Evolutionary conservation across 1,140 invertebrate species (phyloP), one percentile per base, ranked within the genome.

Genomic region (Ephestia elutella): DNA sequence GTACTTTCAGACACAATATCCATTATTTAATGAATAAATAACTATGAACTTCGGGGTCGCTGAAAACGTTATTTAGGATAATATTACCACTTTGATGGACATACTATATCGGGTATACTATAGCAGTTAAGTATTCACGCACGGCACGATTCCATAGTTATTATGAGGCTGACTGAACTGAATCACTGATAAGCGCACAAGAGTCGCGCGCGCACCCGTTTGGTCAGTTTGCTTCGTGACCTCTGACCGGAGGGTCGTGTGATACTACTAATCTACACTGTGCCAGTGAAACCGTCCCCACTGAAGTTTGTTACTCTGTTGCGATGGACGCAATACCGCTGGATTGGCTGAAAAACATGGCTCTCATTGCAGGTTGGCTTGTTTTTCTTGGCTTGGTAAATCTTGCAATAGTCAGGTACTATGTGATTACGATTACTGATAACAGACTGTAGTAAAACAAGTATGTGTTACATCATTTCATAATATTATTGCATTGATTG

Each of bases 161-260:
- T 50, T 49, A 13, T 20, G 9, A 53, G 20, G 20, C 2, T 20
- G 5, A 53, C 21, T 53, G 18, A 50, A 8, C 32, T 75, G 80
- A 77, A 71, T 80, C 73, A 81, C 72, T 65, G 82, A 80, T 80
- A 80, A 77, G 62, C 35, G 59, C 60, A 51, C 62, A 51, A 25
- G 63, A 49, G 60, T 54, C 64, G 64, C 57, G 63, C 55, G 65
- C 58, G 51, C 44, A 44, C 25, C 57, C 21, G 21, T 49, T 25
- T 64, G 60, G 60, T 64, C 82, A 82, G 82, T 86, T 50, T 56
- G 60, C 71, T 56, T 57, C 54, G 61, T 79, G 81, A 86, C 82
- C 82, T 82, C 78, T 81, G 76, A 80, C 79, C 77, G 76, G 53
- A 32, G 62, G 66, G 72, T 75, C 76, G 75, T 67, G 54, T 61